phyloP scores from a whole-genome alignment of 2,113 vertebrate species.

The Lasiurus cinereus region DNA sequence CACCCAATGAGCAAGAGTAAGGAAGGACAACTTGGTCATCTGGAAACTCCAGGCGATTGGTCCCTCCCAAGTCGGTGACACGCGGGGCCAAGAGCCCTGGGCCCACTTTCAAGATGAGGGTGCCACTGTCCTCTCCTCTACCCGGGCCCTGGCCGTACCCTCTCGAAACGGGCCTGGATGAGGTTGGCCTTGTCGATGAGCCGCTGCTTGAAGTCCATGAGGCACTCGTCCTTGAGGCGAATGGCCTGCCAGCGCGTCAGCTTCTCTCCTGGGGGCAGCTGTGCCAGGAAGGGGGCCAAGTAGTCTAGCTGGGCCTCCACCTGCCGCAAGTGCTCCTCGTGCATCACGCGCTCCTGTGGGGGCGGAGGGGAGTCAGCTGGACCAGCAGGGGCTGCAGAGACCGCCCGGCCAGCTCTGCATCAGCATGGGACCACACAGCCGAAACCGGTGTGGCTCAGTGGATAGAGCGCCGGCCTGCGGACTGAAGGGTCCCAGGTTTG shows the following conservation, averaged over 20 bases:
- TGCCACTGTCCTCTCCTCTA: neutral
- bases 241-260: conserved; percentile 84
- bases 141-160: conserved; percentile 83
- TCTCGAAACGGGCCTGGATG: conserved; percentile 89
- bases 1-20: neutral
- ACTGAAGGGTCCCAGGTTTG: no score
- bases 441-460: no score
- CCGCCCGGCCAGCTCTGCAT: neutral
- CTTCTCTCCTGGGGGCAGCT: conserved; percentile 72
- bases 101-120: neutral
- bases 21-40: neutral
- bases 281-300: conserved; percentile 89
- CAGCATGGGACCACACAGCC: rapidly evolving
- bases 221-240: conserved; percentile 85
- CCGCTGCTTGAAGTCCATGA: conserved; percentile 86
- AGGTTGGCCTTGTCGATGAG: conserved; percentile 87
- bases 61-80: neutral
- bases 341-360: conserved; percentile 82
- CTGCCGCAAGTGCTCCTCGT: conserved; percentile 84
- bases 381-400: neutral
- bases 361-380: neutral
- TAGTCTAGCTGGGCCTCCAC: conserved; percentile 88
- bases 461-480: no score
- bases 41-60: neutral
- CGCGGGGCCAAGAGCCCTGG: neutral